These are phyloP conservation scores for Reticulitermes speratus DNA, from an alignment of 1,140 invertebrate genomes.

Conservation along the genomic window DNA sequence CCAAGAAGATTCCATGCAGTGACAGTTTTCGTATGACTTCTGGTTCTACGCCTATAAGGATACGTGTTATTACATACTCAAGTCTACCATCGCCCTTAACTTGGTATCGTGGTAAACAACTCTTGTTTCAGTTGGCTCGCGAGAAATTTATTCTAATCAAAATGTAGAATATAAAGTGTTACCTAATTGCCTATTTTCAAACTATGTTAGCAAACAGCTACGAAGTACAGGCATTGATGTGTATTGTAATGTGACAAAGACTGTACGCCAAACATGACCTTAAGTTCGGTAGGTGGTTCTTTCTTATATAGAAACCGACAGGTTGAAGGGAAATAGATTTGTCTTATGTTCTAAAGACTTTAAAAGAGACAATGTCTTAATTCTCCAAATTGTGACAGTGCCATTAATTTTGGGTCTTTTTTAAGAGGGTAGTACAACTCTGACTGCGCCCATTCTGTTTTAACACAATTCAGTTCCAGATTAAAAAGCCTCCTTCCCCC, in stretches of 20 bases:
- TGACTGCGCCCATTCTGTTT: neutral
- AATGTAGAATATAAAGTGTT: too few relatives aligned
- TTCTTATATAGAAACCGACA: neutral
- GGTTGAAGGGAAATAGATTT: neutral
- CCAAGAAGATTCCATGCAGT: too few relatives aligned
- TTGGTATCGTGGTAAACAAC: too few relatives aligned
- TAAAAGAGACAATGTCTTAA: neutral
- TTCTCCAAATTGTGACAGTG: slow-evolving; percentile 10
- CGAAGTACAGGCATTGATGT: neutral
- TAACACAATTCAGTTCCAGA: neutral
- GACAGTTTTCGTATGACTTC: too few relatives aligned
- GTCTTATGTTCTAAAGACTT: slow-evolving; percentile 4
- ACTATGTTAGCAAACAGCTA: too few relatives aligned
- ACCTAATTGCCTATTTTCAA: too few relatives aligned
- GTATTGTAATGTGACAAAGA: neutral
- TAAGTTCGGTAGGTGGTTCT: neutral
- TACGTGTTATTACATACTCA: too few relatives aligned
- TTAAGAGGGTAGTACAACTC: neutral
- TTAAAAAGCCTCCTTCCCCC: neutral
- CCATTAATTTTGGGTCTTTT: neutral
- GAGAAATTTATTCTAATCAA: too few relatives aligned
- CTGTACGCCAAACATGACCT: neutral
- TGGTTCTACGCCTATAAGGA: too few relatives aligned
- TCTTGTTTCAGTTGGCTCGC: too few relatives aligned
- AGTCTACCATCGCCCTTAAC: too few relatives aligned